Evolutionary conservation across 1,140 invertebrate genomes (phyloP), one percentile per base, ranked within the genome.

Genomic region (Zeugodacus cucurbitae): DNA sequence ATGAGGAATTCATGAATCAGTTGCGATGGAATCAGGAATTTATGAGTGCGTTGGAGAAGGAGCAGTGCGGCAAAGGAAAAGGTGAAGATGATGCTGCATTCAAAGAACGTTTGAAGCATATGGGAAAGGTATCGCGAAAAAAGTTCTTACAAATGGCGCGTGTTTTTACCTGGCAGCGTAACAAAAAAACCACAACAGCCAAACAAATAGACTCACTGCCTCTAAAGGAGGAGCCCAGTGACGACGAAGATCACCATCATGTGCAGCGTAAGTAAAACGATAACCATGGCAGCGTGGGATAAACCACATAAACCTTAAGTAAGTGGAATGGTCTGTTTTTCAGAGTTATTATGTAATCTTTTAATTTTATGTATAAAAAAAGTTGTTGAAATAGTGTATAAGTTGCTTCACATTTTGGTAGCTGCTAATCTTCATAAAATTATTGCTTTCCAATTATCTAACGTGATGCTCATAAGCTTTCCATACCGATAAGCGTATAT

Each of bases 1-100:
- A 98, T 92, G 97, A 98, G 93, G 98, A 98, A 94, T 98, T 98
- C 91, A 96, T 98, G 95, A 96, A 96, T 62, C 97, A 98, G 92
- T 94, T 98, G 44, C 94, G 97, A 88, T 96, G 96, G 95, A 98
- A 98, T 93, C 96, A 98, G 93, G 97, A 98, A 91, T 98, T 98
- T 91, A 96, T 98, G 93, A 96, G 96, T 58, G 97, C 97, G 5
- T 94, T 98, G 70, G 97, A 98, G 91, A 96, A 95, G 91, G 96
- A 96, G 94, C 95, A 95, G 90, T 90, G 92, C 90, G 90, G 91
- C 89, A 95, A 95, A 90, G 91, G 92, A 5, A 95, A 95, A 89
- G 92, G 94, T 87, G 95, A 96, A 11, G 96, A 97, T 87, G 97
- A 97, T 93, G 96, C 96, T 64, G 95, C 96, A 26, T 97, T 98